Conservation (phyloP, 2,888 invertebrate genomes). For the Dysmachus trigonus region DNA sequence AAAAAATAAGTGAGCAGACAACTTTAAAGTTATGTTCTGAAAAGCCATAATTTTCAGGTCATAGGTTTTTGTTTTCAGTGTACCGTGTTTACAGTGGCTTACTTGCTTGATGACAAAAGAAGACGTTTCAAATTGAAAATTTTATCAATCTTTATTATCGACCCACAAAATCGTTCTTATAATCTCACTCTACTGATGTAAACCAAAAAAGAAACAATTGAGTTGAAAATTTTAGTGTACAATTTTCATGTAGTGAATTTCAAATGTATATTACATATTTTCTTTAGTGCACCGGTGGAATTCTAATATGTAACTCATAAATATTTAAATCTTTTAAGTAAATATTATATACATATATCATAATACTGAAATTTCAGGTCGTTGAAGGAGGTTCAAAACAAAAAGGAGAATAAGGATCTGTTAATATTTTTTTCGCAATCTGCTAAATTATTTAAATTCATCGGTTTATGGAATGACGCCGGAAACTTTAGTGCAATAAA, state of each 20-base stretch:
- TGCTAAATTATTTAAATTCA: background rate
- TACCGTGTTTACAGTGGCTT: too few relatives aligned
- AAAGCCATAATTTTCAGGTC: too few relatives aligned
- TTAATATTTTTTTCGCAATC: background rate
- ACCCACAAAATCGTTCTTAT: too few relatives aligned
- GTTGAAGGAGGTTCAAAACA: background rate
- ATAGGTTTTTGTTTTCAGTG: too few relatives aligned
- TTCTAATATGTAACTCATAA: background rate
- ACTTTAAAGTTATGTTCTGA: too few relatives aligned
- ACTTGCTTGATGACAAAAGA: too few relatives aligned
- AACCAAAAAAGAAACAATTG: too few relatives aligned
- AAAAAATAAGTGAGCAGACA: too few relatives aligned
- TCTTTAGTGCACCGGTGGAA: background rate
- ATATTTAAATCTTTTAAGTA: background rate
- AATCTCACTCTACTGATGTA: too few relatives aligned
- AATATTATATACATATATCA: background rate
- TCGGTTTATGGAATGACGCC: background rate
- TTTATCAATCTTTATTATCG: too few relatives aligned
- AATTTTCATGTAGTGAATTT: background rate
- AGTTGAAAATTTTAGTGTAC: too few relatives aligned
- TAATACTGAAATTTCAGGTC: background rate
- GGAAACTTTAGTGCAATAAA: background rate
- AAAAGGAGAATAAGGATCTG: background rate
- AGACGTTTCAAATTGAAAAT: too few relatives aligned
- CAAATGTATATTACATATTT: background rate